Base-by-base conservation (phyloP, 92 coral and sea anemone species). In the Epizoanthus rinbou region DNA sequence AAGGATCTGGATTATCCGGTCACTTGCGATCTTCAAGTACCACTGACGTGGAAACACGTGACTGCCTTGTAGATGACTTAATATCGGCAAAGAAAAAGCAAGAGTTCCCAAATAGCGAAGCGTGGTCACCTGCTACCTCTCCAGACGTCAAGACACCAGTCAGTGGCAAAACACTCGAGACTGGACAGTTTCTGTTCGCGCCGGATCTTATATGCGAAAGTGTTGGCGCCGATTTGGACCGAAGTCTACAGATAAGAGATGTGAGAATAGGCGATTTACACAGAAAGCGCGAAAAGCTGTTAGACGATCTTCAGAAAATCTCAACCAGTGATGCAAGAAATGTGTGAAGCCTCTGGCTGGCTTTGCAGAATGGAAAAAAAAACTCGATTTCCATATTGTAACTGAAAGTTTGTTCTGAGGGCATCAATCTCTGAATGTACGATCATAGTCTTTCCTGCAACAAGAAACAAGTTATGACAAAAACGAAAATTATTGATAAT, bases 181-280 rank as follows among this genome's bases (percentile, higher is more conserved):
- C 43, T 14, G 53, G 18, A n/a, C 71, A 62, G 24, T 37, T 19
- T 18, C 69, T 5, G 19, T 62, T 25, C 8, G 22, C 71, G 45
- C 82, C 59, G 24, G 82, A 78, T n/a, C 13, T 63, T 41, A 41
- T 41, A 1, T 5, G 15, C 22, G 41, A 10, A 0, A n/a, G 8
- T 62, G 43, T 19, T 22, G 72, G 45, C 66, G 43, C 43, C 43
- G 82, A 78, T 19, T 78, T 78, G 69, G 82, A 78, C 25, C 82
- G 56, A 17, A 78, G 82, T n/a, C 58, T 78, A 15, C 82, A 78
- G 59, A 18, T 62, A 47, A 78, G 82, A 22, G 82, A 78, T 41
- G 59, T 60, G 11, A 78, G 21, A 19, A 78, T 78, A 15, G 23
- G 10, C 11, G 47, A 62, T 45, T 78, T 78, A 39, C 71, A 41